Evolutionary conservation across 1,140 invertebrate species (phyloP), one percentile per base, ranked within the genome.

Genomic region (Venustaconcha ellipsiformis): DNA sequence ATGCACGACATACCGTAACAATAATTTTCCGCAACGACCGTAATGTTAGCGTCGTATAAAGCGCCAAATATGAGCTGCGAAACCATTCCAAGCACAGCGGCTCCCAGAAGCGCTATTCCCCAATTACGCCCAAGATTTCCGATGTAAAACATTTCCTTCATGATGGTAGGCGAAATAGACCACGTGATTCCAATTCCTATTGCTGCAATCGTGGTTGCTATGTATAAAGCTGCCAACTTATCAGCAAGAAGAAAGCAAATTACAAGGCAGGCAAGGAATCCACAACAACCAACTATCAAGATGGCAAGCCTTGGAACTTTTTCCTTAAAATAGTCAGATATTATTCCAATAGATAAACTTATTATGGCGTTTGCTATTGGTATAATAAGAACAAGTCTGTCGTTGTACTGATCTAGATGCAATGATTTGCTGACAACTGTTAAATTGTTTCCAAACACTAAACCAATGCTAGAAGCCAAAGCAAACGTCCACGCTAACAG

Each of bases 291-390:
- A 14, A 75, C 30, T 26, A 79, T 62, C 14, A 83, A n/a, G 57
- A 83, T 77, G n/a, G 64, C 57, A 20, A 80, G 57, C 57, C 82
- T 59, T 12, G 80, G 78, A 14, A 83, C 37, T 58, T 67, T 77
- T 23, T 80, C 68, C 55, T 75, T 80, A 8, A 77, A 70, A n/a
- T 65, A 15, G 59, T 82, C 81, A 14, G 81, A 80, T 18, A 82
- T 15, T 14, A 76, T 14, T 2, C 81, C 79, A 14, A 82, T 57
- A 0, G 58, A 18, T 15, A 75, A 57, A 67, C 79, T 80, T 2
- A 78, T 20, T 4, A 78, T 48, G 5, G 79, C 78, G 63, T 79
- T 78, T 12, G 57, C 69, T 14, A 80, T 69, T 5, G 75, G 75
- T 23, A 77, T 72, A 14, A 82, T 63, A 1, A 79, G 48, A 14